These are phyloP conservation scores for Arctocebus calabarensis DNA, from an alignment of 2,797 vertebrate genomes.

Conservation along the genomic window DNA sequence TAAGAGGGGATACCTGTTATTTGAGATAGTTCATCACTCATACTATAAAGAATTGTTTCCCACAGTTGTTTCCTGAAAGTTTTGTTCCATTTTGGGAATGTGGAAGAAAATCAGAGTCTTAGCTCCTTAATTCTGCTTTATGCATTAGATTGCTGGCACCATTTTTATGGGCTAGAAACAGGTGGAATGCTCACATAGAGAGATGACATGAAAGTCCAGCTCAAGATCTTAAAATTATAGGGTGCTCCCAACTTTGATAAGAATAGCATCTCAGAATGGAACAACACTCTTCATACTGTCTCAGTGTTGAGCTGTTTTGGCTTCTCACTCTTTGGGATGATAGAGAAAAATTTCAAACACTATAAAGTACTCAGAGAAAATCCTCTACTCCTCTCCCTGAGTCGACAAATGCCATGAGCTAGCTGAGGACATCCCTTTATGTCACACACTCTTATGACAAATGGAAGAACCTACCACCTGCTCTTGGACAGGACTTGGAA, in stretches of 20 bases:
- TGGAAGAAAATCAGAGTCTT: slow-evolving; percentile 27
- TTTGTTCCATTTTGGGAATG: slow-evolving; percentile 41
- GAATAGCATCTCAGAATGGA: not conserved
- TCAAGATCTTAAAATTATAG: not conserved
- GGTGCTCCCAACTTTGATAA: accelerated
- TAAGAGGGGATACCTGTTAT: not conserved
- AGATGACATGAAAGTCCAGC: not conserved
- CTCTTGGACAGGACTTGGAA: slow-evolving; percentile 68
- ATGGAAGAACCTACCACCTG: slow-evolving; percentile 59
- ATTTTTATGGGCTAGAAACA: not conserved
- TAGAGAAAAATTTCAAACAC: not conserved
- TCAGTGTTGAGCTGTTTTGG: accelerated
- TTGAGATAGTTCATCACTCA: not conserved
- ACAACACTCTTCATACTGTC: not conserved
- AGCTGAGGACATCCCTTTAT: slow-evolving; percentile 28
- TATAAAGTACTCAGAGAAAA: not conserved
- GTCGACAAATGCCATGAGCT: not conserved
- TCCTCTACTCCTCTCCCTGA: not conserved
- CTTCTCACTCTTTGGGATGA: not conserved
- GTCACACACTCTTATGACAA: not conserved
- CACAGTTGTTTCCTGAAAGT: not conserved
- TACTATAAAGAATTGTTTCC: not conserved
- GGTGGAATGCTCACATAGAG: not conserved
- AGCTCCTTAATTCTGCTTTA: not conserved
- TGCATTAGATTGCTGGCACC: not conserved